Conservation (phyloP, 2,113 vertebrate species). For the Columbina picui region DNA sequence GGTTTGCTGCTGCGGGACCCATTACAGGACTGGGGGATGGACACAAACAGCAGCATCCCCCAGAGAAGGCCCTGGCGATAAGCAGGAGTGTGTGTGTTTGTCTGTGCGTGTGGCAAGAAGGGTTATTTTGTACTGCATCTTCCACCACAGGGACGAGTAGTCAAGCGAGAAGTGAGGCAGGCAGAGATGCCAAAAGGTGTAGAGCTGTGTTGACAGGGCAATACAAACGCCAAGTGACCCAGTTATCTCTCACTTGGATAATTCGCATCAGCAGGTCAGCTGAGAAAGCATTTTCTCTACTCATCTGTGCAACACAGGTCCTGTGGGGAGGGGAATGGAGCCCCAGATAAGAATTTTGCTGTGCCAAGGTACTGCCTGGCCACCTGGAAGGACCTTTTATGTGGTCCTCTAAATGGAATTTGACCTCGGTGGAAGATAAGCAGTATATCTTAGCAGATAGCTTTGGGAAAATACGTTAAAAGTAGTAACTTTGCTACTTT, state of each 20-base stretch:
- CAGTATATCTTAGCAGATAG: background rate
- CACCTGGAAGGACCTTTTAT: background rate
- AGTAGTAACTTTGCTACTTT: background rate
- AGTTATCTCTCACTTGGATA: background rate
- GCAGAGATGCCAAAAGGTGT: background rate
- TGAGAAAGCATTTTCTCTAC: background rate
- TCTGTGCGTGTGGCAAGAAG: accelerated
- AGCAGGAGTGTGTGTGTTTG: background rate
- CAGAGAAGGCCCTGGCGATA: background rate
- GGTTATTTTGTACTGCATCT: background rate
- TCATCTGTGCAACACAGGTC: background rate
- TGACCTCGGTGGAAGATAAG: background rate
- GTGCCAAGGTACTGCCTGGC: background rate
- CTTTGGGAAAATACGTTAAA: background rate
- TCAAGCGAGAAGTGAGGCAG: background rate
- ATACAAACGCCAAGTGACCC: background rate
- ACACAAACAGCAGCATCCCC: background rate
- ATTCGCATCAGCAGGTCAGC: background rate
- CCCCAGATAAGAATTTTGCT: background rate
- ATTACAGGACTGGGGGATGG: background rate
- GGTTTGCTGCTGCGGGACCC: background rate
- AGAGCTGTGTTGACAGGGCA: background rate
- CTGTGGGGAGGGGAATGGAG: background rate
- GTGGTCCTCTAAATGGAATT: background rate
- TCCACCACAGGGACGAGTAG: background rate